Evolutionary conservation across 2,888 invertebrate species (phyloP), one percentile per base, ranked within the genome.

Genomic region (Hydropsyche betteni): DNA sequence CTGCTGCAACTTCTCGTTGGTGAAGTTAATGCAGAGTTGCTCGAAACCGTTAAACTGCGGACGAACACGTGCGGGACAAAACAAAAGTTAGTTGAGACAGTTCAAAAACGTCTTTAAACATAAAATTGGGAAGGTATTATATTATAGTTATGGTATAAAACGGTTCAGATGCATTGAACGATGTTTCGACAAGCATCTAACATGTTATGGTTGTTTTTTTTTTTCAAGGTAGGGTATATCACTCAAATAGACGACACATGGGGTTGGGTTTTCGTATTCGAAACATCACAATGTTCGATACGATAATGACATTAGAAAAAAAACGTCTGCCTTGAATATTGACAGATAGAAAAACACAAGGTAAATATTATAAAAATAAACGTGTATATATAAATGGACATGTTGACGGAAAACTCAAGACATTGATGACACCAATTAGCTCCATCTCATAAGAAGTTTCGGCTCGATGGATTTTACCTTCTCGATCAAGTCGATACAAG

Each of bases 401-500:
- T n/a, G 12, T 34, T 14, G 68, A 68, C 52, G 16, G 34, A 24
- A 38, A 8, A 58, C 12, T 68, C 24, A 12, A 58, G 58, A 72
- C 76, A 64, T 12, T 44, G 73, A 64, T 51, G 10, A 50, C 58
- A 74, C 58, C 51, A 50, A 12, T 38, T 16, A 36, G 14, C 50
- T 38, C 38, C 36, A 50, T 74, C 44, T 69, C 69, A 44, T 38
- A 36, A 53, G 52, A 64, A 73, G 68, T 69, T 50, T 52, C 64
- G 38, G 69, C 68, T 8, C 69, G 33, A 36, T 58, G 34, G n/a
- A 83, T 85, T 86, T 89, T 93, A 94, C 94, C 94, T 95, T 96
- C 89, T 96, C 96, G 85, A 96, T 95, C 83, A 98, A 90, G 87
- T 97, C 96, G 89, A 97, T 97, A 91, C 96, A 96, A 86, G 95